Evolutionary conservation across 1,140 invertebrate genomes (phyloP), one percentile per base, ranked within the genome.

Genomic region (Pseudomyrmex cubaensis): DNA sequence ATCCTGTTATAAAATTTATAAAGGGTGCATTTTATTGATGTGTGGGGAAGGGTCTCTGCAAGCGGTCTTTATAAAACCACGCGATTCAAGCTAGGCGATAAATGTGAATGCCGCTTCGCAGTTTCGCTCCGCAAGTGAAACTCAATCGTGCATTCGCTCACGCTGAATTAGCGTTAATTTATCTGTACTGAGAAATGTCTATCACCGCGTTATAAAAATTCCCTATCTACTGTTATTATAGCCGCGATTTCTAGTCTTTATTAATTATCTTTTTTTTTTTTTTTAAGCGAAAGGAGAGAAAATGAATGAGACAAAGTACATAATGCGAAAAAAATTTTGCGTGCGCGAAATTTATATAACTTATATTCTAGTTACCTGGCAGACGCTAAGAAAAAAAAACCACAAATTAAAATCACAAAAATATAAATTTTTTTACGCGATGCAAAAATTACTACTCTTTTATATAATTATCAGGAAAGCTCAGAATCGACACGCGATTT

Each of bases 171-270:
- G 66, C 76, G 54, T 70, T 80, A 80, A 80, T 80, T 80, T 80
- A 80, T 80, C 76, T 70, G 54, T 80, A 80, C 64, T 44, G 44
- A 80, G 76, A 80, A 80, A 70, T 80, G 66, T 78, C 64, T 69
- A 70, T 78, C 76, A 69, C 70, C 48, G 46, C 52, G 20, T 69
- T 69, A 61, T 20, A 70, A 80, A 80, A 80, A 77, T 77, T 52
- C 8, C 66, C 54, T 22, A 17, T 52, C 76, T 59, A 50, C 44
- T n/a, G 64, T 59, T 70, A 80, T 70, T 59, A 59, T 80, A 70
- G 70, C 54, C 66, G 8, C 59, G 17, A 70, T 78, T 78, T 78
- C 76, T 69, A 46, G 15, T 70, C 54, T 57, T 61, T 50, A 69
- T 78, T 69, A 78, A 78, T 56, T 50, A n/a, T 22, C 1, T 22